Evolutionary conservation across 2,888 invertebrate genomes (phyloP).

Genomic region (Caenorhabditis zanzibari): DNA sequence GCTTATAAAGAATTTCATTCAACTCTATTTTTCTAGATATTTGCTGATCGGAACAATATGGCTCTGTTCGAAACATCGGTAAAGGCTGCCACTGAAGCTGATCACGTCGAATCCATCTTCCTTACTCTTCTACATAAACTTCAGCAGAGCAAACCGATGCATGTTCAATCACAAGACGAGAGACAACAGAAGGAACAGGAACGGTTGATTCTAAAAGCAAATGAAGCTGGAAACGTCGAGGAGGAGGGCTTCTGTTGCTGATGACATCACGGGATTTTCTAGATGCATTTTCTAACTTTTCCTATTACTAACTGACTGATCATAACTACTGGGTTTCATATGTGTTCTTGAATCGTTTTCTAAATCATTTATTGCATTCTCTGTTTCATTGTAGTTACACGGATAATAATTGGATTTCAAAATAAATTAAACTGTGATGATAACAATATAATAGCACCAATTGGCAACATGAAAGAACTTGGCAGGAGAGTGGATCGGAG

Average conservation of each 20-base stretch:
- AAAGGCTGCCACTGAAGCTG: slow-evolving; percentile 86
- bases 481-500: slow-evolving; percentile 34
- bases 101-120: slow-evolving; percentile 91
- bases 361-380: slow-evolving; percentile 43
- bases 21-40: slow-evolving; percentile 85
- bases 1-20: not conserved
- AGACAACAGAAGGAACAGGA: slow-evolving; percentile 76
- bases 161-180: slow-evolving; percentile 82
- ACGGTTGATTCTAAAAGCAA: slow-evolving; percentile 80
- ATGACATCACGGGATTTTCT: slow-evolving; percentile 19
- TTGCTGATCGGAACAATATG: slow-evolving; percentile 87
- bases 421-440: slow-evolving; percentile 37
- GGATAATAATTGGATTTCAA: not conserved
- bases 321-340: slow-evolving; percentile 31
- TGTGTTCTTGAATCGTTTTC: slow-evolving; percentile 13
- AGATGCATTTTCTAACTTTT: slow-evolving; percentile 19
- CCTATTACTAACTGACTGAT: slow-evolving; percentile 40
- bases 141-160: slow-evolving; percentile 87
- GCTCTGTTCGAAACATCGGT: slow-evolving; percentile 91
- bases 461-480: slow-evolving; percentile 57
- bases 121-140: slow-evolving; percentile 90
- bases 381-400: slow-evolving; percentile 4
- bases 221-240: slow-evolving; percentile 74
- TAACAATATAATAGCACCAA: slow-evolving; percentile 52
- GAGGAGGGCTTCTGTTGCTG: slow-evolving; percentile 81